Conservation (phyloP, 2,113 vertebrate species). For the Chlamydotis undulata region DNA sequence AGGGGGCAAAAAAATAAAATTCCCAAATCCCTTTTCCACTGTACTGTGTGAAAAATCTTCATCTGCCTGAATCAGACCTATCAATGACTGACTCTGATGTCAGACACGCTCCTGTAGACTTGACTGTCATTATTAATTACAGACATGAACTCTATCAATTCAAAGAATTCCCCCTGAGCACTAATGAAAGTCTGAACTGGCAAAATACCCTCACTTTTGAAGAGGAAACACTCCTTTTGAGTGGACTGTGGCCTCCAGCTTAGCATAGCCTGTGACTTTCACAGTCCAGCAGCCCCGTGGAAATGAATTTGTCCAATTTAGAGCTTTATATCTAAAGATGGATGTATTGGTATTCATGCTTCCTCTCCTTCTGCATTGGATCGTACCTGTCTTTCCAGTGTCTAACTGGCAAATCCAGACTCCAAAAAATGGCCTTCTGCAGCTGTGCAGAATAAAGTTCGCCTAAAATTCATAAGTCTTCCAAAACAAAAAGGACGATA, state of each 20-base stretch:
- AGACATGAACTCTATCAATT: neutral
- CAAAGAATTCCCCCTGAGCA: neutral
- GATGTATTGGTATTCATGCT: neutral
- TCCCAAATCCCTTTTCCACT: neutral
- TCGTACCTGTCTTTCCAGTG: neutral
- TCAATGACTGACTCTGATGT: neutral
- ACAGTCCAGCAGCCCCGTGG: neutral
- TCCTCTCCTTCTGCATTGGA: neutral
- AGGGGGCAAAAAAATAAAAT: neutral
- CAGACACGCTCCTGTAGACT: neutral
- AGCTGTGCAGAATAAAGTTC: conserved; percentile 26
- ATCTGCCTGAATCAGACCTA: neutral
- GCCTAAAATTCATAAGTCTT: conserved; percentile 20
- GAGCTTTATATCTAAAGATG: neutral
- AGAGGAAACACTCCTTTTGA: neutral
- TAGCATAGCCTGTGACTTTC: neutral
- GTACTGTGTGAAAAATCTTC: neutral
- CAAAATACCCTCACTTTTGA: neutral
- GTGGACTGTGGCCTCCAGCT: neutral
- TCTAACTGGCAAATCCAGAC: neutral
- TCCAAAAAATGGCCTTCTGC: neutral
- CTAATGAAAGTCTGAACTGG: neutral
- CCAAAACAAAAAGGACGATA: neutral
- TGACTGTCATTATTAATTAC: neutral
- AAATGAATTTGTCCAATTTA: neutral